Evolutionary conservation across 2,888 invertebrate species (phyloP).

Genomic region (Hemithea aestivaria): DNA sequence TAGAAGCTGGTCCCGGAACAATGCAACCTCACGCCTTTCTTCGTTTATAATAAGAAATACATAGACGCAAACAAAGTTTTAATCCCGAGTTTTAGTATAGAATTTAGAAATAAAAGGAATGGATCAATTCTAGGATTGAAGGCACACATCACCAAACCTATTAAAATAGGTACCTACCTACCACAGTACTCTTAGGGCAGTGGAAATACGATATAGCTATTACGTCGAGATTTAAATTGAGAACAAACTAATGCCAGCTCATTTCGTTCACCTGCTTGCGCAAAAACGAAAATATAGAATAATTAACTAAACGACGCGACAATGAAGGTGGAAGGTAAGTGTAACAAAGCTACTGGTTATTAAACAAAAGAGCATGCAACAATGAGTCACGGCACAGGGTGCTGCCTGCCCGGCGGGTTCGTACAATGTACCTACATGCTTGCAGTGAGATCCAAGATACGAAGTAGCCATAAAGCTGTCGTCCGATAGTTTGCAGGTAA

Average conservation of each 20-base stretch:
- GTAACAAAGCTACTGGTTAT: constrained; percentile 3
- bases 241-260: no score
- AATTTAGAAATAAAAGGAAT: no score
- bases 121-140: no score
- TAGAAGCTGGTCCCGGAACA: constrained; percentile 42
- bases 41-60: constrained; percentile 21
- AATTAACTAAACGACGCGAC: no score
- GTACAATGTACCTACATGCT: constrained; percentile 17
- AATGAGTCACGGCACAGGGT: constrained; percentile 14
- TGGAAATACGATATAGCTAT: no score
- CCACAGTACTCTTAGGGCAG: no score
- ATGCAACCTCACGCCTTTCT: constrained; percentile 43
- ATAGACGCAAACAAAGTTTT: constrained; percentile 22
- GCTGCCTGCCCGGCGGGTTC: constrained; percentile 6
- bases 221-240: no score
- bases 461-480: constrained; percentile 60
- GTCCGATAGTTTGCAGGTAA: constrained; percentile 32
- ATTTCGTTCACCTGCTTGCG: no score
- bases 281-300: no score
- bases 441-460: constrained; percentile 63
- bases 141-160: no score
- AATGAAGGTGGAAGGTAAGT: not conserved
- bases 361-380: constrained; percentile 24
- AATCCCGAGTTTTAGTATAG: no score
- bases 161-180: no score